Base-by-base conservation (phyloP, 2,888 invertebrate species). In the Amiota mariae region DNA sequence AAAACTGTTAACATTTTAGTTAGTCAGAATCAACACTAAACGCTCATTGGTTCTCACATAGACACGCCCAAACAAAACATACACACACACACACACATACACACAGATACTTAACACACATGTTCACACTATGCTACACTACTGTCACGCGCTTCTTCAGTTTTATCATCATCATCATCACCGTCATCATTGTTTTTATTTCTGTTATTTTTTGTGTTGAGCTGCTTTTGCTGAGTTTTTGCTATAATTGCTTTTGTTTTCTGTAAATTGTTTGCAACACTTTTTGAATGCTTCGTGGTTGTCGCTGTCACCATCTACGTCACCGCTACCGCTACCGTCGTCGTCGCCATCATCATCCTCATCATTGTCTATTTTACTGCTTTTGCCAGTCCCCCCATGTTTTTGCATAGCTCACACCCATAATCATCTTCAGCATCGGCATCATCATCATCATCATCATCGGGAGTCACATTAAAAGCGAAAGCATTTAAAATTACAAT, bases 201-300 rank as follows among this genome's bases (percentile, higher is more conserved):
- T 61, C 12, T 47, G 49, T 71, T 13, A 70, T 61, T 15, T 63
- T 57, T 63, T 13, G 24, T 72, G 36, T 20, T 64, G 36, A 63
- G 49, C 63, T 56, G 67, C 54, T 54, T 54, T 54, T 54, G 54
- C 36, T 36, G 36, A 74, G 66, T 59, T 49, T 56, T 48, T 15
- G 72, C 49, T 78, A 78, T 86, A 83, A 83, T 83, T 83, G 84
- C 79, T 86, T 85, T 82, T 87, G 82, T 87, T 81, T 81, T 76
- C 79, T 79, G 78, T 81, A 88, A 87, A 88, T 87, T 86, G 87
- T 77, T 86, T 87, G 87, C 81, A 81, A 84, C 85, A 87, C 79
- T 80, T 80, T 87, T 87, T 86, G 82, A 87, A 85, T 86, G 86
- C 77, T 82, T 82, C 86, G 86, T 85, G 87, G 84, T 86, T 84